Percentiles rank a stretch among this genome's conserved stretches.
These are phyloP conservation scores for Athalia cordata DNA, from an alignment of 2,888 invertebrate genomes.

Conservation along the genomic window DNA sequence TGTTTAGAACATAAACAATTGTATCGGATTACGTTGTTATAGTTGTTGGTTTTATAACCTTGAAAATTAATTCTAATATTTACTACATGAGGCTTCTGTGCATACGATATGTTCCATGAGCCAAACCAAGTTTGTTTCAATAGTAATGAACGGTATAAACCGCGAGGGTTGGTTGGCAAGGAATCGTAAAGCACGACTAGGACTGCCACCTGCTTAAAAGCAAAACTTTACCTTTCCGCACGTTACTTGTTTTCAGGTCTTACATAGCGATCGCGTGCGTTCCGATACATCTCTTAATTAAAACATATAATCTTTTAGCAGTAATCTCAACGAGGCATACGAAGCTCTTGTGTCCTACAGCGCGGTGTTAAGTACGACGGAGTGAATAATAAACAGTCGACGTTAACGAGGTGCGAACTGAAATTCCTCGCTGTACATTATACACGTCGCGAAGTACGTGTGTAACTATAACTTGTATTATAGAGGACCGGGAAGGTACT, in stretches of 20 bases:
- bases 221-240: too few species aligned
- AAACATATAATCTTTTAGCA: constrained; percentile 31
- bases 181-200: neutral
- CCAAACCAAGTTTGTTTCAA: constrained; percentile 26
- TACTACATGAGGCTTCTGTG: neutral
- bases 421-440: constrained; percentile 11
- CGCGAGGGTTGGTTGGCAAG: neutral
- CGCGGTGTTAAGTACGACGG: neutral
- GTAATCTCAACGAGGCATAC: constrained; percentile 7
- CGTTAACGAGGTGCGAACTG: constrained; percentile 35
- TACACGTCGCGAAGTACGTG: neutral
- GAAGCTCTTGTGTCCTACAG: neutral
- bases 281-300: constrained; percentile 16
- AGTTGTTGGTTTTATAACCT: neutral
- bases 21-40: neutral
- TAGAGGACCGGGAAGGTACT: neutral
- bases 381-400: constrained; percentile 38
- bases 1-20: neutral
- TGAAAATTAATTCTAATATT: neutral
- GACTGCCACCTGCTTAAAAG: neutral
- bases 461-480: neutral
- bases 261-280: constrained; percentile 27
- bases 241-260: neutral
- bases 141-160: constrained; percentile 5
- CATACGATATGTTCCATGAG: neutral